These are phyloP conservation scores for Eclectus roratus DNA, from an alignment of 2,113 vertebrate species.

Conservation along the genomic window DNA sequence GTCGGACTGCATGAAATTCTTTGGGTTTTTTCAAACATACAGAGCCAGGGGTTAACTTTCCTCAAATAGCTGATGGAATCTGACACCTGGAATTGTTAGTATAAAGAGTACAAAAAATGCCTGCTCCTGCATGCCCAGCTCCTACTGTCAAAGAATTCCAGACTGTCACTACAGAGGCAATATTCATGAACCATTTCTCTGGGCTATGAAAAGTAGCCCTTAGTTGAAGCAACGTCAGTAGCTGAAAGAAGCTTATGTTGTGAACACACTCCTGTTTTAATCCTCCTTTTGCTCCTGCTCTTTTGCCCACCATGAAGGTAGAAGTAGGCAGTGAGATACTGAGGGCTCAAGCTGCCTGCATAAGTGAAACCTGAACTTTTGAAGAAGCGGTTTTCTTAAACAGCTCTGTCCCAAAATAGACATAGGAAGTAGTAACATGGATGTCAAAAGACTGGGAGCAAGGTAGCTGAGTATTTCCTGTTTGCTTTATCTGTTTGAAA, in stretches of 20 bases:
- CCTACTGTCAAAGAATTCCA: neutral
- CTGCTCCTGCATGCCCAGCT: neutral
- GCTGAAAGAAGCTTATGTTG: neutral
- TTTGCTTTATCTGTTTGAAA: neutral
- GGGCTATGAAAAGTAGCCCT: neutral
- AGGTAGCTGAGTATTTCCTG: conserved; percentile 1
- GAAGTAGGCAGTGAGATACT: neutral
- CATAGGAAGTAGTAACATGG: neutral
- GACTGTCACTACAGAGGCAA: neutral
- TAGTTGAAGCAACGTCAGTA: neutral
- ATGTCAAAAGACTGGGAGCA: neutral
- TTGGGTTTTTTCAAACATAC: neutral
- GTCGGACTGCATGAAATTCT: neutral
- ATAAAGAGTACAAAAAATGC: neutral
- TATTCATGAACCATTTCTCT: neutral
- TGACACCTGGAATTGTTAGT: neutral
- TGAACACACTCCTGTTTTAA: neutral
- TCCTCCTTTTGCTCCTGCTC: neutral
- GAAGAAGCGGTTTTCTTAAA: neutral
- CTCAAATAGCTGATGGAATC: neutral
- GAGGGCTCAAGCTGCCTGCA: neutral
- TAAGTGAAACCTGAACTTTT: neutral
- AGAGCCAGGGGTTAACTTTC: neutral
- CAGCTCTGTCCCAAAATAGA: neutral
- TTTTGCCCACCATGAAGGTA: neutral